These are phyloP conservation scores for Puffinus mauretanicus DNA, from an alignment of 2,113 vertebrate genomes.

Conservation along the genomic window DNA sequence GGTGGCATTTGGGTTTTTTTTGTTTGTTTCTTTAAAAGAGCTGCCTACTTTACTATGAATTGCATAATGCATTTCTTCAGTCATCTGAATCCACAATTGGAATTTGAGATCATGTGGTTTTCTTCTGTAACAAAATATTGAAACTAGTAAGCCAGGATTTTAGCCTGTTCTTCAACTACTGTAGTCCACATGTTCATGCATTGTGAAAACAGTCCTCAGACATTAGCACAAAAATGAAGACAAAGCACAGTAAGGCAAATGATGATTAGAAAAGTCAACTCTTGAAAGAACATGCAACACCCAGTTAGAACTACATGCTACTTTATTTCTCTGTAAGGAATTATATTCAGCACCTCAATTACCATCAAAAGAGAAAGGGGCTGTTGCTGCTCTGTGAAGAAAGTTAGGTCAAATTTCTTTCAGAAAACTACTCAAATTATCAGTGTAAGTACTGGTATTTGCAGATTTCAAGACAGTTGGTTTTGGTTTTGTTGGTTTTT, in stretches of 20 bases:
- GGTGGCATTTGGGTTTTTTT: background rate
- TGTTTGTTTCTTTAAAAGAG: background rate
- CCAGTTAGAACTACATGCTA: background rate
- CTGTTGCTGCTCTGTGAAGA: background rate
- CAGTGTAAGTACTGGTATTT: background rate
- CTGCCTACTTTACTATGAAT: background rate
- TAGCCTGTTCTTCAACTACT: background rate
- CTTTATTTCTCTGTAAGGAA: background rate
- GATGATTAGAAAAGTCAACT: accelerated
- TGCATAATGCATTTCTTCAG: background rate
- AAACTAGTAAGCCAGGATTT: background rate
- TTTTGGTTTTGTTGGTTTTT: too few species aligned
- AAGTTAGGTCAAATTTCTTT: background rate
- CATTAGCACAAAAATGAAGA: background rate
- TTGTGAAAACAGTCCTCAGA: background rate
- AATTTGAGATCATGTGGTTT: background rate
- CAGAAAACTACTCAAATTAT: background rate
- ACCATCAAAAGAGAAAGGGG: background rate
- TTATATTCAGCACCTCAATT: background rate
- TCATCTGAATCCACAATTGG: background rate
- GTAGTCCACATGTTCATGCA: background rate
- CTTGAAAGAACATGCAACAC: background rate
- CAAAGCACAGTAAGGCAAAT: background rate
- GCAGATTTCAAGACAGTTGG: background rate
- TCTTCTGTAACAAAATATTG: background rate